Conservation (phyloP, 2,113 vertebrate genomes). For the Riparia riparia region DNA sequence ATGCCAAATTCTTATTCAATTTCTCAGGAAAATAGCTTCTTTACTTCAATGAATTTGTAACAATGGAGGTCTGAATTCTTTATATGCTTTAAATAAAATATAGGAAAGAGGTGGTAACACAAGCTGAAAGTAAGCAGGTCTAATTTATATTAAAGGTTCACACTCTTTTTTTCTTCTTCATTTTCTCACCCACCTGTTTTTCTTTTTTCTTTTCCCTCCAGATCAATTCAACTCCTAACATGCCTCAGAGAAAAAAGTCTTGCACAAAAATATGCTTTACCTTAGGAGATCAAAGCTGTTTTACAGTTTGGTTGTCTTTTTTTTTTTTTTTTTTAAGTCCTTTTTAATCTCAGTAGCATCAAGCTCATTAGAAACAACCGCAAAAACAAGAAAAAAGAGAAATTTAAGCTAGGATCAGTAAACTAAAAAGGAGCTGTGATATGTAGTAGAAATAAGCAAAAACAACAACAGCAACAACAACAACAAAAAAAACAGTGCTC, state of each 20-base stretch:
- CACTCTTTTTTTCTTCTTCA: not conserved
- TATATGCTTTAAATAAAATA: not conserved
- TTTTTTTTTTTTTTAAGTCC: not conserved
- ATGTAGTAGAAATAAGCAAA: not conserved
- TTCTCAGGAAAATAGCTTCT: not conserved
- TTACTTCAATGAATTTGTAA: not conserved
- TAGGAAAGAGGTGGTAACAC: not conserved
- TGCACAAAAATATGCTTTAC: conserved; percentile 36
- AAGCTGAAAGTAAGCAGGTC: not conserved
- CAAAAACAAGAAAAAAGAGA: not conserved
- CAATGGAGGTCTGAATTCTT: not conserved
- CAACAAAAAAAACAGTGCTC: not conserved
- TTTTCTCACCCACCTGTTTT: conserved; percentile 49
- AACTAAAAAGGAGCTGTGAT: conserved; percentile 25
- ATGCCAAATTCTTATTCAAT: not conserved
- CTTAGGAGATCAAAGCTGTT: conserved; percentile 60
- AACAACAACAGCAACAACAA: too few relatives aligned
- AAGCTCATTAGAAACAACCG: conserved; percentile 35
- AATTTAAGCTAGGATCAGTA: not conserved
- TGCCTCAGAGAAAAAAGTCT: conserved; percentile 27
- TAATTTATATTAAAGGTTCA: not conserved
- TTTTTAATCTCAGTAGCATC: conserved; percentile 32
- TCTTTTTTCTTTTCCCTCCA: not conserved
- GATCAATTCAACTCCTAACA: conserved; percentile 38
- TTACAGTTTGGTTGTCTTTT: not conserved